A percentile compares a stretch with the other conserved stretches of the same genome.
These are phyloP conservation scores for Mimumesa dahlbomi DNA, from an alignment of 2,888 invertebrate species.

Conservation along the genomic window DNA sequence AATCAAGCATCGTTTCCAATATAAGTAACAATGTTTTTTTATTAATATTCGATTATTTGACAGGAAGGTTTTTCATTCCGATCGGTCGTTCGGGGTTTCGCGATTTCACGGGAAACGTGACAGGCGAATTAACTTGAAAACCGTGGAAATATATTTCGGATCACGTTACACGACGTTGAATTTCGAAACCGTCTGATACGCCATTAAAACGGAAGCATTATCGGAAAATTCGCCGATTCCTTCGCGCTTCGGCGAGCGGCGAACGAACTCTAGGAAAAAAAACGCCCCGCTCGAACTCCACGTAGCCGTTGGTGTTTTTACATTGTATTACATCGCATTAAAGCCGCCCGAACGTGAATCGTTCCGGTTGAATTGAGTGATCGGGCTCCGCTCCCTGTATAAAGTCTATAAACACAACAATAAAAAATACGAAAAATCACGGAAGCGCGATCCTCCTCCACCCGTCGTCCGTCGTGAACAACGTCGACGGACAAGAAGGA, in stretches of 20 bases:
- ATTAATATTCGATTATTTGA: no score
- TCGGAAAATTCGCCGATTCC: not conserved
- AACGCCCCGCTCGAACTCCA: not conserved
- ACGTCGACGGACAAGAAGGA: no score
- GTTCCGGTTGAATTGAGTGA: not conserved
- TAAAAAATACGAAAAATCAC: slow-evolving; percentile 7
- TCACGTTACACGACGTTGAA: no score
- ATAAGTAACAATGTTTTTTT: no score
- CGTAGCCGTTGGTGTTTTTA: no score
- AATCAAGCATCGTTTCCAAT: no score
- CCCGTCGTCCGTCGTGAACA: not conserved
- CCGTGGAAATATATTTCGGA: no score
- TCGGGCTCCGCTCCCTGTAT: not conserved
- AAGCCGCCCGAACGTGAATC: slow-evolving; percentile 5
- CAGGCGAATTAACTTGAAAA: no score
- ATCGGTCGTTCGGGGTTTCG: no score
- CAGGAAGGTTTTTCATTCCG: no score
- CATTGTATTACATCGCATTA: slow-evolving; percentile 18
- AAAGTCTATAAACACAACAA: slow-evolving; percentile 16
- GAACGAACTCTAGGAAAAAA: not conserved
- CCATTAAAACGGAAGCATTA: not conserved
- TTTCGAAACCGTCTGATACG: no score
- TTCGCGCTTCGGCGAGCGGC: slow-evolving; percentile 1
- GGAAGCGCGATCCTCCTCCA: not conserved
- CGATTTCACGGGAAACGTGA: no score